A percentile compares a stretch with the other conserved stretches of the same genome.
Conservation (phyloP, 2,797 vertebrate genomes). For the Meda fulgida region DNA sequence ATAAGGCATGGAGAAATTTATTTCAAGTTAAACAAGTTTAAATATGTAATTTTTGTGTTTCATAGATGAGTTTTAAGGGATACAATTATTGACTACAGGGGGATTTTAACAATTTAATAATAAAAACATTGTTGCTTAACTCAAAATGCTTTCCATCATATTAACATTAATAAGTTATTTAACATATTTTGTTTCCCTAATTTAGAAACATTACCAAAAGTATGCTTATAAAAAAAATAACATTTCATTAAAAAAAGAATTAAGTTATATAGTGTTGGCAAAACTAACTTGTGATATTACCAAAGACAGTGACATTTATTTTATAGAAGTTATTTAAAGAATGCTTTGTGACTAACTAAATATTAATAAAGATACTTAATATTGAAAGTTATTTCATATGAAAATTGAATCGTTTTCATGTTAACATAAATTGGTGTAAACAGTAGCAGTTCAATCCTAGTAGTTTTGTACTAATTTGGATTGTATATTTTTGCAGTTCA, state of each 20-base stretch:
- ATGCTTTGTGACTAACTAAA: not conserved
- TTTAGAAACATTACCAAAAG: not conserved
- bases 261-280: not conserved
- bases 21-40: too few relatives aligned
- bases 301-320: not conserved
- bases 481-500: conserved; percentile 1
- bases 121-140: not conserved
- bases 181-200: not conserved
- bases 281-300: not conserved
- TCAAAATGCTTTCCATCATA: not conserved
- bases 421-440: not conserved
- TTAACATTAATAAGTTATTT: not conserved
- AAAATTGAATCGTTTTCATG: not conserved
- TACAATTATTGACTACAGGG: too few relatives aligned
- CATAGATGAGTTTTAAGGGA: too few relatives aligned
- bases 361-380: not conserved
- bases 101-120: not conserved
- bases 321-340: not conserved
- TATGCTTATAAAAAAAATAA: not conserved
- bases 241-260: not conserved
- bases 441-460: not conserved
- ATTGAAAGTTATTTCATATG: not conserved
- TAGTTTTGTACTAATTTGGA: not conserved
- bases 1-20: too few relatives aligned
- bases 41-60: too few relatives aligned